A percentile compares a stretch with the other conserved stretches of the same genome.
These are phyloP conservation scores for Falco columbarius DNA, from an alignment of 2,797 vertebrate genomes.

Conservation along the genomic window DNA sequence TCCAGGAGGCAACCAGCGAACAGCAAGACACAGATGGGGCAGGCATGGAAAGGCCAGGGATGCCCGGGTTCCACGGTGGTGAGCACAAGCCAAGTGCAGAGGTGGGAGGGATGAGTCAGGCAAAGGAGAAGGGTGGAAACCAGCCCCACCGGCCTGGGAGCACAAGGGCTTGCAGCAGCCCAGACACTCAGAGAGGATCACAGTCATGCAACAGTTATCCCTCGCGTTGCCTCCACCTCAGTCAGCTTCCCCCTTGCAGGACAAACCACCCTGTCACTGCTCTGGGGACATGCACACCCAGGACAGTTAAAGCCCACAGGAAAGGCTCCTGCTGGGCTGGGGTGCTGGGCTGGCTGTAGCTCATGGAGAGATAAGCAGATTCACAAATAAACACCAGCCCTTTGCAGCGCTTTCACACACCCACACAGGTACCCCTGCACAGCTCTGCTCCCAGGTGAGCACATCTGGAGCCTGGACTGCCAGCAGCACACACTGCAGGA, in stretches of 20 bases:
- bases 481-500: rapidly evolving
- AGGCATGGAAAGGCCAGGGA: rapidly evolving
- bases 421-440: not conserved
- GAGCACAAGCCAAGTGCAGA: not conserved
- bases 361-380: not conserved
- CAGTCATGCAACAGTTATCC: not conserved
- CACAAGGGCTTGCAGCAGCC: not conserved
- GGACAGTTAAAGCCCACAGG: not conserved
- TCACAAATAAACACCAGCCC: not conserved
- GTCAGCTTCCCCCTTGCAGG: not conserved
- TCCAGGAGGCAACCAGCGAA: not conserved
- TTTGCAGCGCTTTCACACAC: rapidly evolving
- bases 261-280: not conserved
- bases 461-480: not conserved
- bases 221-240: not conserved
- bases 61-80: not conserved
- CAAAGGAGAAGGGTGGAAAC: not conserved
- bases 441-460: not conserved
- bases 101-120: not conserved
- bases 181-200: not conserved
- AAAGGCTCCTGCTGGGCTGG: not conserved
- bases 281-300: rapidly evolving
- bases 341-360: not conserved
- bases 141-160: not conserved
- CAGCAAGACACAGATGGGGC: too few relatives aligned